These are phyloP conservation scores for Notodromas monacha DNA, from an alignment of 2,888 invertebrate species.

Conservation along the genomic window DNA sequence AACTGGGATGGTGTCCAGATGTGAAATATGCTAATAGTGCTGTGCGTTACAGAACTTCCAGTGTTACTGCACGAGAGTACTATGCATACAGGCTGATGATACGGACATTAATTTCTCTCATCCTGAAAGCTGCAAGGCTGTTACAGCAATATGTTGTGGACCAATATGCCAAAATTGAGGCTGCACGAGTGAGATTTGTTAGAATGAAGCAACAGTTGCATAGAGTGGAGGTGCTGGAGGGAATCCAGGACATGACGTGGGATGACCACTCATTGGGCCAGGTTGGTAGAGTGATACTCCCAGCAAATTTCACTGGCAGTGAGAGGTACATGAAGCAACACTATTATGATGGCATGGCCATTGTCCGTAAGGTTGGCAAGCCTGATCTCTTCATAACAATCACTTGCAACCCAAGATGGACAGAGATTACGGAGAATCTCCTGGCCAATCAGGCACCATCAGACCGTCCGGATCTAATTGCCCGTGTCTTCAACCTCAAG, in stretches of 20 bases:
- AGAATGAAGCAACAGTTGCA: too few species aligned
- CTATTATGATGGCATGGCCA: conserved; percentile 14
- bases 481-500: conserved; percentile 12
- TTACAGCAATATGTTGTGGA: conserved; percentile 15
- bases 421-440: conserved; percentile 12
- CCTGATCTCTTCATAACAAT: conserved; percentile 13
- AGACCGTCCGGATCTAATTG: conserved; percentile 12
- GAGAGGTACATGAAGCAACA: conserved; percentile 15
- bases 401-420: conserved; percentile 14
- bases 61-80: conserved; percentile 12
- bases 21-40: too few species aligned
- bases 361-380: conserved; percentile 10
- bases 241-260: too few species aligned
- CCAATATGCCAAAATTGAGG: conserved; percentile 15
- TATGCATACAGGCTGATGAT: conserved; percentile 12
- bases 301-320: conserved; percentile 13
- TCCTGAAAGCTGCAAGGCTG: conserved; percentile 11
- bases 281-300: conserved; percentile 11
- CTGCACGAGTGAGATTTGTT: too few species aligned
- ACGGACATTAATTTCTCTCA: too few species aligned
- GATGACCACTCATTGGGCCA: too few species aligned
- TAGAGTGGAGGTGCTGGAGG: too few species aligned
- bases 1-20: conserved; percentile 13
- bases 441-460: conserved; percentile 10
- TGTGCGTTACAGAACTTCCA: conserved; percentile 11